Evolutionary conservation across 2,113 vertebrate species (phyloP), one percentile per base, ranked within the genome.

Genomic region (Electrona antarctica): DNA sequence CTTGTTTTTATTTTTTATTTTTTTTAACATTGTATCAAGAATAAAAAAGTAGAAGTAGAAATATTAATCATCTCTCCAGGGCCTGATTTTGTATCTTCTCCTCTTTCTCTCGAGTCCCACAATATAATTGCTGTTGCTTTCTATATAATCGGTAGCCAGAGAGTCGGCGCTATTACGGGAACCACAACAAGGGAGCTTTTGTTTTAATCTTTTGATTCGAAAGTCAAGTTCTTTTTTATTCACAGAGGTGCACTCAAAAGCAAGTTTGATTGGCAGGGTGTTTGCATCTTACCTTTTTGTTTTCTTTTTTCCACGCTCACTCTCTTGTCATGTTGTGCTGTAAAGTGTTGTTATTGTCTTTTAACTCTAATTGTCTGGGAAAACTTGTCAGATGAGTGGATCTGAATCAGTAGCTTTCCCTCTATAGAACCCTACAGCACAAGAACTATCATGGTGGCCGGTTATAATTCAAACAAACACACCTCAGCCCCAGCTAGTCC

Each of bases 191-290:
- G 82, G 82, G 83, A 85, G 83, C 82, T 88, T 91, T 91, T 90
- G 89, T 90, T 90, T 93, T 91, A 85, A 84, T 91, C 87, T 88
- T 91, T 91, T 89, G 81, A 91, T 89, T 93, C 83, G 66, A 73
- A 83, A 89, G 82, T 91, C 86, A 86, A 81, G 88, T 89, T 88
- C 66, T 88, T 88, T 89, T 73, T 88, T 87, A 85, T 86, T 83
- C 80, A 78, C 80, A 71, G 76, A 65, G 81, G 69, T 84, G 73
- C 75, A 89, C 83, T 86, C 84, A 86, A 89, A 88, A 88, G 87
- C 84, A 80, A 77, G 69, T 86, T 80, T 91, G 91, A 93, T 92
- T 92, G 92, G 88, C 92, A 87, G 83, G 57, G 77, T 74, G 77
- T 85, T 84, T 85, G 79, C 74, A 81, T 87, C 56, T 75, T 80